phyloP scores from a whole-genome alignment of 1,140 invertebrate species.

The Anoplophora glabripennis region DNA sequence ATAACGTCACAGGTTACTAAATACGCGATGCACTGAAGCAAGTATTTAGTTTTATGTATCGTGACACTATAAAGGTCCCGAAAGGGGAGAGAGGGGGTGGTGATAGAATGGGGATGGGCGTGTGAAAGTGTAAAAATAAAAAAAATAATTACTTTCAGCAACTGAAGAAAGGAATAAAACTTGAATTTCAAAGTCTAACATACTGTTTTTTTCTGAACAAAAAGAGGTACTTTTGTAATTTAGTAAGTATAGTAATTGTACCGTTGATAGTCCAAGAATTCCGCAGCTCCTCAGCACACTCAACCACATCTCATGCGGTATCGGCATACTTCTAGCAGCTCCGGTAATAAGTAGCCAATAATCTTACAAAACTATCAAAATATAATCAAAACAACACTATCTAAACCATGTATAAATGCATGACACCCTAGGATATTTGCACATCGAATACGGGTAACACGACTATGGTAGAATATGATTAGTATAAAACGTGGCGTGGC shows the following conservation, averaged over 20 bases:
- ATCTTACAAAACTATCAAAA: conserved; percentile 51
- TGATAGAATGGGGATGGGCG: too few species aligned
- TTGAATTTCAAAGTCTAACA: conserved; percentile 23
- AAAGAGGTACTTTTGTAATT: conserved; percentile 27
- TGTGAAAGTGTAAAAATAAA: conserved; percentile 17
- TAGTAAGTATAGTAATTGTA: conserved; percentile 46
- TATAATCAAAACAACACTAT: conserved; percentile 50
- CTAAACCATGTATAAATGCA: conserved; percentile 48
- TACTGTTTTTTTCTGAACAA: conserved; percentile 31
- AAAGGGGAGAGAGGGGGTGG: too few species aligned
- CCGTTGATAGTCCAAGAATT: conserved; percentile 46
- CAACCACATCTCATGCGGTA: conserved; percentile 40
- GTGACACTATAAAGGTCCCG: too few species aligned
- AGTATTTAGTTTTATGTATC: too few species aligned
- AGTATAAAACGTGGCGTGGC: conserved; percentile 16
- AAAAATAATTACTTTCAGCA: conserved; percentile 35
- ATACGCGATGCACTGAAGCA: too few species aligned
- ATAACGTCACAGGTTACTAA: too few species aligned
- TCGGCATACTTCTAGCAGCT: conserved; percentile 43
- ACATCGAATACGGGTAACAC: conserved; percentile 1
- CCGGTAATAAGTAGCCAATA: conserved; percentile 41
- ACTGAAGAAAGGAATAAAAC: conserved; percentile 32
- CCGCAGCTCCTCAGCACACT: conserved; percentile 43
- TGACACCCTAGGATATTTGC: conserved; percentile 20
- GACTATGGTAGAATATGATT: conserved; percentile 11